Evolutionary conservation across 2,797 vertebrate genomes (phyloP).

Genomic region (Borostomias antarcticus): DNA sequence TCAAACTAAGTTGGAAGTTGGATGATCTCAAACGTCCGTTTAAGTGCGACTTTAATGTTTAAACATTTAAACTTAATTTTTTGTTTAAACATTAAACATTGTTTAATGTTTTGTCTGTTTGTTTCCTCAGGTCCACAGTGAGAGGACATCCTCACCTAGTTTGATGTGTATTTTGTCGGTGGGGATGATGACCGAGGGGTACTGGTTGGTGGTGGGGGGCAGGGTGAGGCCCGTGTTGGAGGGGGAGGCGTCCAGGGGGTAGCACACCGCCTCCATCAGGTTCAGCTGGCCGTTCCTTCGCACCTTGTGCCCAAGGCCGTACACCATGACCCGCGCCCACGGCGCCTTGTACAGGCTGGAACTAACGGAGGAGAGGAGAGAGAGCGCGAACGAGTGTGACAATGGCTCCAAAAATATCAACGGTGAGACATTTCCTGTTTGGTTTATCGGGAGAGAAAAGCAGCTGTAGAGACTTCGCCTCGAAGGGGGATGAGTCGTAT

Average conservation of each 20-base stretch:
- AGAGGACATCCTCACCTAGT: slow-evolving; percentile 78
- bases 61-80: no score
- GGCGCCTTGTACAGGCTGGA: slow-evolving; percentile 97
- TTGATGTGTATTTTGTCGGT: slow-evolving; percentile 96
- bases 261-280: slow-evolving; percentile 93
- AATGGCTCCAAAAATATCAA: not conserved
- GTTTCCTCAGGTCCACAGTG: no score
- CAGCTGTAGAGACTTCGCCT: no score
- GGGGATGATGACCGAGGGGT: slow-evolving; percentile 94
- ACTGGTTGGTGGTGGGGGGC: slow-evolving; percentile 95
- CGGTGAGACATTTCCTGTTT: not conserved
- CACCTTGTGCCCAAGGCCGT: slow-evolving; percentile 96
- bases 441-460: no score
- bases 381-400: not conserved
- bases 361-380: slow-evolving; percentile 61
- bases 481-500: no score
- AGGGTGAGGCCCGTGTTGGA: slow-evolving; percentile 96
- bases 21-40: no score
- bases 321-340: slow-evolving; percentile 94
- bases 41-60: no score
- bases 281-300: slow-evolving; percentile 94
- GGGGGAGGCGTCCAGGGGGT: slow-evolving; percentile 95
- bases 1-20: no score
- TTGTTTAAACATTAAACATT: no score
- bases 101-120: no score